Evolutionary conservation across 2,113 vertebrate species (phyloP).

Genomic region (Xyrauchen texanus): DNA sequence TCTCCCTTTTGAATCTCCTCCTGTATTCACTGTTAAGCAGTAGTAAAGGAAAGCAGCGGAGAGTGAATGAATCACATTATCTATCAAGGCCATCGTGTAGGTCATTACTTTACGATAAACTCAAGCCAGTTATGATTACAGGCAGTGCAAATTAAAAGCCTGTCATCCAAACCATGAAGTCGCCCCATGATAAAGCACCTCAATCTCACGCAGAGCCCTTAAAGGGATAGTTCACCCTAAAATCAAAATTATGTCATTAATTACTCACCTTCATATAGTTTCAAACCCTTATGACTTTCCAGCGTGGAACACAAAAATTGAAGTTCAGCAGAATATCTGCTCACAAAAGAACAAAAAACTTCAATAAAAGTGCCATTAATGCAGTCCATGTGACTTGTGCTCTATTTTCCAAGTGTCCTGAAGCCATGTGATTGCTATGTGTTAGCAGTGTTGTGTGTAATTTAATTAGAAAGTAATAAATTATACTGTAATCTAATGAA

Average conservation of each 20-base stretch:
- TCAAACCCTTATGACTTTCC: not conserved
- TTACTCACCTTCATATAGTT: not conserved
- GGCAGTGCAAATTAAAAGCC: conserved; percentile 32
- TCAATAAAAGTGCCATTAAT: too few species aligned
- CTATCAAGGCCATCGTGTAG: conserved; percentile 37
- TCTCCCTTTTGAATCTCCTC: too few species aligned
- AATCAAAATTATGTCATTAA: not conserved
- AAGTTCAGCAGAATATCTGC: too few species aligned
- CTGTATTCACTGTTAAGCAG: not conserved
- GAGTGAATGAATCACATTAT: conserved; percentile 32
- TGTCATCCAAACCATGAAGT: conserved; percentile 22
- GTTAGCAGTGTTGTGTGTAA: too few species aligned
- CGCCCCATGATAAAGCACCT: conserved; percentile 14
- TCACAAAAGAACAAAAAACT: not conserved
- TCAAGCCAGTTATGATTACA: conserved; percentile 41
- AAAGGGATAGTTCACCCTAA: conserved; percentile 1
- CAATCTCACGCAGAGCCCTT: conserved; percentile 3
- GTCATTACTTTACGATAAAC: conserved; percentile 35
- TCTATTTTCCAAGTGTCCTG: too few species aligned
- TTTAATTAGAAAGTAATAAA: too few species aligned
- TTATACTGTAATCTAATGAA: too few species aligned
- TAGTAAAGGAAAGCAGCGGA: conserved; percentile 5
- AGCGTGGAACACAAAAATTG: too few species aligned
- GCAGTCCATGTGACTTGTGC: too few species aligned
- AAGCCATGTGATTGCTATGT: too few species aligned